Conservation (phyloP, 35 echinoderm and acorn worm species). For the Strongylocentrotus purpuratus region DNA sequence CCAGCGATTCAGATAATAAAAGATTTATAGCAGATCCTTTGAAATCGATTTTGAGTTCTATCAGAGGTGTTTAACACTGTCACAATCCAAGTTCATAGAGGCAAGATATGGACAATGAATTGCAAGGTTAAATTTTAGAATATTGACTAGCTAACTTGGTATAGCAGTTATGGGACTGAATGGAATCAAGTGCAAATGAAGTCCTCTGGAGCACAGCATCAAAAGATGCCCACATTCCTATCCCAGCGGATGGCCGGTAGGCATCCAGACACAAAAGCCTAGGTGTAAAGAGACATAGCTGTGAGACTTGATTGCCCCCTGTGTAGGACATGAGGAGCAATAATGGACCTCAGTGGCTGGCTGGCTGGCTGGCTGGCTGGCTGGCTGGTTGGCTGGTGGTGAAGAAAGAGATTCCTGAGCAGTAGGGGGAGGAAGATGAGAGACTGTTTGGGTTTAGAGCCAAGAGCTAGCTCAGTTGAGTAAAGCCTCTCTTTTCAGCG, state of each 20-base stretch:
- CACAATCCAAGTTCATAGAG: neutral
- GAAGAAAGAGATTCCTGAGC: slow-evolving; percentile 20
- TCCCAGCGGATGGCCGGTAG: slow-evolving; percentile 21
- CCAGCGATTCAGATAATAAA: too few relatives aligned
- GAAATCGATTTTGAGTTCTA: neutral
- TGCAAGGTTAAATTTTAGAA: neutral
- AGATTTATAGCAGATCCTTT: too few relatives aligned
- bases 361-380: neutral
- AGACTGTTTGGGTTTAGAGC: slow-evolving; percentile 18
- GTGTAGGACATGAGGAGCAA: neutral
- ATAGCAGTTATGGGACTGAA: neutral
- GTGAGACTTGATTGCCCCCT: neutral
- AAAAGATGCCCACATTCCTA: slow-evolving; percentile 18
- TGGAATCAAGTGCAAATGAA: neutral
- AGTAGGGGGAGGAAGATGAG: slow-evolving; percentile 20
- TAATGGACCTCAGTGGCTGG: slow-evolving; percentile 1
- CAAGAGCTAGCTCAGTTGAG: neutral
- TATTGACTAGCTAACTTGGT: neutral
- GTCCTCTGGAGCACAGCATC: neutral
- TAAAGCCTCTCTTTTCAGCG: neutral
- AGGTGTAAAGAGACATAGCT: neutral
- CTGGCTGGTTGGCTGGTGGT: neutral
- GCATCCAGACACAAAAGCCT: slow-evolving; percentile 27
- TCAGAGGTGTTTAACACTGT: neutral
- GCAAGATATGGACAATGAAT: neutral